Evolutionary conservation across 1,140 invertebrate species (phyloP), one percentile per base, ranked within the genome.

Genomic region (Chrysomallon squamiferum): DNA sequence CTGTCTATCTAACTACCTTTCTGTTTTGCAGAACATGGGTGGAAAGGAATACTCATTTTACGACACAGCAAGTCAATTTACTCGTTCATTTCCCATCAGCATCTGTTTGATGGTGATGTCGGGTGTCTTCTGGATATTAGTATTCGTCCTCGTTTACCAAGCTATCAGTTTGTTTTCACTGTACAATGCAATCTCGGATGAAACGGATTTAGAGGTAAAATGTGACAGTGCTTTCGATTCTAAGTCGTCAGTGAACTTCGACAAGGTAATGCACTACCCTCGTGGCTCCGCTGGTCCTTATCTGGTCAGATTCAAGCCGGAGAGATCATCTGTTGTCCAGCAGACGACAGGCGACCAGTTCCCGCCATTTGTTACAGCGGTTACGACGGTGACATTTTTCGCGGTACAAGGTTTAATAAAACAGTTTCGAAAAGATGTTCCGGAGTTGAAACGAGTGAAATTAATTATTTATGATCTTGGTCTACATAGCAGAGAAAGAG

Each of bases 341-440:
- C 66, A 68, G 18, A 47, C 41, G 30, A 72, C 76, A 27, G 35
- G 73, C 20, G 29, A 49, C 1, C 41, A 50, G 18, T 66, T 79
- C n/a, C 77, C 77, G 3, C 68, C 72, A 7, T 29, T 81, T 9
- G 76, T 81, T 11, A 81, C 77, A 15, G 77, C 73, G 9, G 68
- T 75, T 9, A 58, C 71, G 2, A 72, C 79, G 7, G 25, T 61
- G 6, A 69, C 78, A 45, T 80, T 77, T 57, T 78, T 63, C 32
- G 59, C 65, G 18, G 58, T 78, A 0, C 71, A 71, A 25, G 61
- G 64, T 32, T 49, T 74, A 0, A 72, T 74, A 9, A 30, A 65
- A 33, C 68, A 76, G n/a, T 54, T 63, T 15, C 47, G 49, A 22
- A 50, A 65, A 54, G 52, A 45, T 13, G 45, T 66, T 11, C 50